Evolutionary conservation across 1,140 invertebrate genomes (phyloP), one percentile per base, ranked within the genome.

Genomic region (Heliconius melpomene): DNA sequence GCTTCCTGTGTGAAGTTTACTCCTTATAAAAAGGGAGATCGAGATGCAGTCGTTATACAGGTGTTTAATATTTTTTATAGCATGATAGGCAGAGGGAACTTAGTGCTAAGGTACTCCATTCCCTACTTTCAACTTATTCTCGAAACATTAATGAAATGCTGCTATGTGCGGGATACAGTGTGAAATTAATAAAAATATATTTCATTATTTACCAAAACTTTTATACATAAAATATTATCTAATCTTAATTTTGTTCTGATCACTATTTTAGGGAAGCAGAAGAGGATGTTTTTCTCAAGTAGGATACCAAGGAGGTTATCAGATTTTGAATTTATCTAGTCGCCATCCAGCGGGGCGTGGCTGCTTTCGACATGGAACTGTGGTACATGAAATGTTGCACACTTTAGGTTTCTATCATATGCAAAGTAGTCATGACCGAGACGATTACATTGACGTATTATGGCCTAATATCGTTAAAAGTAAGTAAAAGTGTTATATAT

Each of bases 331-430:
- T 86, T 82, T 96, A 6, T 89, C 93, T 20, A 88, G 90, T 3
- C 89, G 94, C 23, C 89, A 92, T 18, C 87, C 95, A 0, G 94
- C 91, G 3, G 95, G 94, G 5, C 84, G 88, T 0, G 95, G 94
- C 1, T 96, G 95, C 76, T 95, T 96, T 81, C 90, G 93, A 0
- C 89, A 95, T 60, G 95, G 95, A 7, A 95, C 95, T 0, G 94
- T 97, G n/a, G 94, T 97, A 6, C 97, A 97, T 81, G 97, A 97
- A 88, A 88, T 97, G 7, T 89, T 97, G 40, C 97, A 97, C 83
- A 95, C 96, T 0, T 89, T 97, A 18, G 97, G 97, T 0, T 97
- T 97, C 85, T 96, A 95, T 85, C 96, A 98, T 85, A 97, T 97
- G 92, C 97, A 98, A 88, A 96, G 96, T 84, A 94, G 96, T 7